These are phyloP conservation scores for Cladorhizidae sp. DNA, from an alignment of 37 sponge, comb jelly and placozoan genomes.

Conservation along the genomic window DNA sequence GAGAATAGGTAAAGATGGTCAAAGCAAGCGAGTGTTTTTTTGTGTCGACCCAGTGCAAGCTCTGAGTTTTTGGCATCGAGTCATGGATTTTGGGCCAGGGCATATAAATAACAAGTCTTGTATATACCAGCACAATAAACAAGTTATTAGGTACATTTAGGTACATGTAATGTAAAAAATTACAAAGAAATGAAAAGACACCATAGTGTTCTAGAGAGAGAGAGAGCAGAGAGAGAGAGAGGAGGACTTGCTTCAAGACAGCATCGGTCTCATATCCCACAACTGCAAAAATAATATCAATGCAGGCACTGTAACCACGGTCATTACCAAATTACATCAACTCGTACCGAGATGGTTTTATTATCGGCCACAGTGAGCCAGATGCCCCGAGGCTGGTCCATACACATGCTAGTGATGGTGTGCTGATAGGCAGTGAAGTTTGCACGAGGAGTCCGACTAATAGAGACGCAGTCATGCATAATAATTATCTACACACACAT, in stretches of 20 bases:
- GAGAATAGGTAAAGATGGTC: too few species aligned
- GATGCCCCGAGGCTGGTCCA: constrained; percentile 46
- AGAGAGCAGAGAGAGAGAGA: neutral
- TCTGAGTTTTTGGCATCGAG: too few species aligned
- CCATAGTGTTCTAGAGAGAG: neutral
- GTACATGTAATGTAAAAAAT: too few species aligned
- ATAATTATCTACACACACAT: too few species aligned
- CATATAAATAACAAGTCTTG: too few species aligned
- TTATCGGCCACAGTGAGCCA: constrained; percentile 58
- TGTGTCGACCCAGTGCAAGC: too few species aligned
- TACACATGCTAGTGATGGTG: constrained; percentile 14
- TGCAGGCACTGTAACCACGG: neutral
- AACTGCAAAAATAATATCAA: constrained; percentile 9
- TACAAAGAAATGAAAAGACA: neutral
- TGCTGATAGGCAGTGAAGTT: constrained; percentile 36
- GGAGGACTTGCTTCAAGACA: neutral
- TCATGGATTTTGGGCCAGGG: too few species aligned
- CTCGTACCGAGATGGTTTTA: constrained; percentile 56
- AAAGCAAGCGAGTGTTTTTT: too few species aligned
- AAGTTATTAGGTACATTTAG: too few species aligned
- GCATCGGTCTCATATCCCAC: constrained; percentile 22
- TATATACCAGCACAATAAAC: too few species aligned
- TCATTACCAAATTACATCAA: neutral
- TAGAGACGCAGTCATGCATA: neutral
- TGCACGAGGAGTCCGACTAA: constrained; percentile 74